phyloP scores from a whole-genome alignment of 92 coral and sea anemone species.

The Epizoanthus rinbou region DNA sequence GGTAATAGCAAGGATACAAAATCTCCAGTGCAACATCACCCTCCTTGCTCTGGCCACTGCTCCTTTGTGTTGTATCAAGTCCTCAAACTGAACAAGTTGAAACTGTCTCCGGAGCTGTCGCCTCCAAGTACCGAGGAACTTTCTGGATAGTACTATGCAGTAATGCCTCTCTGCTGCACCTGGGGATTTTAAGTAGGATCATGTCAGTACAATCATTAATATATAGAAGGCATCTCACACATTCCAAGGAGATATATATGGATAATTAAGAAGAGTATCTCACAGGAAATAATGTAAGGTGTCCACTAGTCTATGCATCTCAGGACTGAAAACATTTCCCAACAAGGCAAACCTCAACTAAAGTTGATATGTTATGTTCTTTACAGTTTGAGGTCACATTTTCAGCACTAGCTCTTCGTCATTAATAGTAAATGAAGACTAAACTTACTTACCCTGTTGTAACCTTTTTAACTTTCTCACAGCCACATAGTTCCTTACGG shows the following conservation, averaged over 20 bases:
- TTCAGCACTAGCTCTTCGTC: background rate
- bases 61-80: conserved; percentile 73
- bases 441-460: conserved; percentile 47
- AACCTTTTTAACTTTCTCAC: conserved; percentile 59
- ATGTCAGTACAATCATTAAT: too few species aligned
- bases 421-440: background rate
- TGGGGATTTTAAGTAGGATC: too few species aligned
- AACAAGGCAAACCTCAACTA: too few species aligned
- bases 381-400: background rate
- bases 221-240: too few species aligned
- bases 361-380: too few species aligned
- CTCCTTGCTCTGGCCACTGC: conserved; percentile 76
- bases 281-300: too few species aligned
- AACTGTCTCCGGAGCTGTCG: conserved; percentile 64
- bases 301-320: too few species aligned
- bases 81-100: conserved; percentile 79
- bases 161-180: conserved; percentile 69
- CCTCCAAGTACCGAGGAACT: conserved; percentile 65
- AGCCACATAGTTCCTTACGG: conserved; percentile 69
- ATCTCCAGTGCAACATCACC: conserved; percentile 77
- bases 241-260: too few species aligned
- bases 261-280: too few species aligned
- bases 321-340: too few species aligned
- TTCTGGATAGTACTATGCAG: conserved; percentile 28
- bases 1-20: conserved; percentile 74